Evolutionary conservation across 2,888 invertebrate genomes (phyloP).

Genomic region (Drosophila vallismaia): DNA sequence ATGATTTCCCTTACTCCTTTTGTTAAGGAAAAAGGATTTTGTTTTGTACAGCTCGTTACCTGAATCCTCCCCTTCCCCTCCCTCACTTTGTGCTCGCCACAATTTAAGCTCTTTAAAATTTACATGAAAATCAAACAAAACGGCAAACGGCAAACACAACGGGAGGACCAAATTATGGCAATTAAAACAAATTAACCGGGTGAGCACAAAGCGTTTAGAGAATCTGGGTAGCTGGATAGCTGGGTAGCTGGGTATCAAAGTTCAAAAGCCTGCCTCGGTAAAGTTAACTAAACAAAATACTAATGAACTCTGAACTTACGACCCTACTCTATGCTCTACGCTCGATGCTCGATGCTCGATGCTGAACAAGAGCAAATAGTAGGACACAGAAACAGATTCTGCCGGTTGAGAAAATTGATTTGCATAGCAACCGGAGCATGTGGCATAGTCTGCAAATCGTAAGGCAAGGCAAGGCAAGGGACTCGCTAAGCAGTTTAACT

Average conservation of each 20-base stretch:
- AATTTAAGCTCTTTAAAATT: conserved; percentile 70
- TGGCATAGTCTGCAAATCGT: conserved; percentile 46
- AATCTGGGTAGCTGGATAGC: conserved; percentile 52
- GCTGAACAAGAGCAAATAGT: conserved; percentile 4
- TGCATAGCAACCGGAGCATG: conserved; percentile 68
- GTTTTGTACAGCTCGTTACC: conserved; percentile 61
- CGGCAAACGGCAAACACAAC: conserved; percentile 20
- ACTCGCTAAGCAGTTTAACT: conserved; percentile 77
- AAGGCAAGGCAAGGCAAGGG: conserved; percentile 47
- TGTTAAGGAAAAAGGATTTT: conserved; percentile 72
- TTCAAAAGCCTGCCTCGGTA: conserved; percentile 66
- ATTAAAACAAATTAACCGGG: conserved; percentile 71
- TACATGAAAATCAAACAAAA: conserved; percentile 53
- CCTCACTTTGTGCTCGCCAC: conserved; percentile 1
- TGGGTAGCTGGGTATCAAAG: conserved; percentile 57
- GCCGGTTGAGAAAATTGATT: conserved; percentile 63
- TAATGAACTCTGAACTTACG: conserved; percentile 62
- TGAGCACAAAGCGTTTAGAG: conserved; percentile 47
- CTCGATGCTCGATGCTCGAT: no score
- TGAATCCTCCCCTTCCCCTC: background rate
- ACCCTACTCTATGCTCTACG: no score
- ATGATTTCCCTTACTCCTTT: conserved; percentile 72
- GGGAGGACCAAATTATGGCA: conserved; percentile 65
- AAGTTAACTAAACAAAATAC: conserved; percentile 69
- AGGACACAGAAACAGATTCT: conserved; percentile 5